Base-by-base conservation (phyloP, 2,113 vertebrate species). In the Mungos mungo region DNA sequence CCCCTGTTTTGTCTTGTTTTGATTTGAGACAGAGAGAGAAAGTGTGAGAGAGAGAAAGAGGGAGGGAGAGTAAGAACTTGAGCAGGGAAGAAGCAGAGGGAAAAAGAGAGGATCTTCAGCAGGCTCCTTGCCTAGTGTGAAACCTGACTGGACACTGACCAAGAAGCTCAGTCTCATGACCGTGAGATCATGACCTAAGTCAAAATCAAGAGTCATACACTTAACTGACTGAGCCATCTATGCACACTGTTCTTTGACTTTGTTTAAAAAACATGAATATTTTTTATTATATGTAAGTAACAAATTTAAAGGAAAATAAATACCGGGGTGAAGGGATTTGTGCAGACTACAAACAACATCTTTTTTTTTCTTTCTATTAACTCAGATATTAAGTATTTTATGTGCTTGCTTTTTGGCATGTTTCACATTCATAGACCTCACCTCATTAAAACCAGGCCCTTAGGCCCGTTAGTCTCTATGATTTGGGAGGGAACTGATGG, bases 401-500 rank as follows among this genome's bases (percentile, higher is more conserved):
- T 74, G 45, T 86, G 33, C 18, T 92, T 84, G 29, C 71, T 71
- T 84, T 74, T 66, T 29, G 18, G 9, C 45, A 52, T 60, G 15
- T 57, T 33, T 91, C 76, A 95, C 12, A 69, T 50, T 8, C 19
- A 86, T 35, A 82, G 31, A 82, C 18, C 5, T 45, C 38, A 68
- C n/a, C 13, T 96, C n/a, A 90, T 57, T 81, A 72, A 94, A 88
- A 96, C 80, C 83, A 60, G 85, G 57, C 2, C 10, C 25, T 69
- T n/a, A 7, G 31, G 12, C 1, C 29, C n/a, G 33, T 71, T 77
- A 83, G 12, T 66, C 25, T 90, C 33, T 93, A 57, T 54, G n/a
- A 69, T 50, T 93, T 92, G 50, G n/a, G 79, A 60, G 14, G 41
- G 8, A 77, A 29, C 3, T 45, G 14, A 41, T 76, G 19, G 12